Conservation (phyloP, 2,797 vertebrate genomes). For the Passerculus sandwichensis region DNA sequence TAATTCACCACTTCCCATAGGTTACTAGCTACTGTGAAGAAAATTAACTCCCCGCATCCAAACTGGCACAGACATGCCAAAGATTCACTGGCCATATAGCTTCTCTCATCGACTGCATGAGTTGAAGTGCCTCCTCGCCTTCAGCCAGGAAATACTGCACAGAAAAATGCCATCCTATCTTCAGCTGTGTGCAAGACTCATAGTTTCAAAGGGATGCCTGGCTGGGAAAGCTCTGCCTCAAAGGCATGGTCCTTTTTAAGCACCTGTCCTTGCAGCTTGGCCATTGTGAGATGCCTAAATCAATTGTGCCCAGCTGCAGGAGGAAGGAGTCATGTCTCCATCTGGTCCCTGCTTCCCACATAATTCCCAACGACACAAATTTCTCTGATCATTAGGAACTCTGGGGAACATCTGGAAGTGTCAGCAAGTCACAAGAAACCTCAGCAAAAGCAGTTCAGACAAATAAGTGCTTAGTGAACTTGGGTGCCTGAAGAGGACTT, state of each 20-base stretch:
- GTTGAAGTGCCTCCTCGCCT: background rate
- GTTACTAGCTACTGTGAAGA: background rate
- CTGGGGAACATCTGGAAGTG: background rate
- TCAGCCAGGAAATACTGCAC: background rate
- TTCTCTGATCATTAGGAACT: background rate
- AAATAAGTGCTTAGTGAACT: background rate
- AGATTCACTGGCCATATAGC: background rate
- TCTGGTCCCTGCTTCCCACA: background rate
- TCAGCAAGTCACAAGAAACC: background rate
- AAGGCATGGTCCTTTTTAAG: background rate
- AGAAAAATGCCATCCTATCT: background rate
- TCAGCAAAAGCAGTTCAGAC: background rate
- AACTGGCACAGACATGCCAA: background rate
- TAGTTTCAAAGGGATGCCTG: background rate
- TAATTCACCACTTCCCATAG: background rate
- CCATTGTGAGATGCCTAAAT: background rate
- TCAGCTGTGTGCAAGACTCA: background rate
- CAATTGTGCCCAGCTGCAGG: background rate
- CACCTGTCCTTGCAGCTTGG: fast-evolving
- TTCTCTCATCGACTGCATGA: fast-evolving
- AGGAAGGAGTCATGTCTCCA: background rate
- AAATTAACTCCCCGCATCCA: background rate
- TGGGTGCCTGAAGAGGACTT: background rate
- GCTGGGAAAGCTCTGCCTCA: background rate
- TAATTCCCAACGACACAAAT: background rate